Evolutionary conservation across 1,140 invertebrate genomes (phyloP).

Genomic region (Drosophila ambigua): DNA sequence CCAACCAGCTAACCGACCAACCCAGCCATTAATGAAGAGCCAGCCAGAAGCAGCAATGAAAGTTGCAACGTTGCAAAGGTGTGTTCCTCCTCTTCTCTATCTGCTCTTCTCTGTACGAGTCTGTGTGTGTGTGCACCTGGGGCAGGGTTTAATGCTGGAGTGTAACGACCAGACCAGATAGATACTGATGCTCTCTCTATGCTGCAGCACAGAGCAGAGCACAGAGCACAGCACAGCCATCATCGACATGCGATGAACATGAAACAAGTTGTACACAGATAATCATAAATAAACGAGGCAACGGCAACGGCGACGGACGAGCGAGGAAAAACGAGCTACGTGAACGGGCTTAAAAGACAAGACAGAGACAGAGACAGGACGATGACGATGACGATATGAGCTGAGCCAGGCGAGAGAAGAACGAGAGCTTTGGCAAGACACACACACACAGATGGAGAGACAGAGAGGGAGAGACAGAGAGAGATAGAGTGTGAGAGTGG

Average conservation of each 20-base stretch:
- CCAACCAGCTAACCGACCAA: conserved; percentile 58
- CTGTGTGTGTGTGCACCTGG: conserved; percentile 56
- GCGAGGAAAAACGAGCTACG: conserved; percentile 40
- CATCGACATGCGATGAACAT: conserved; percentile 81
- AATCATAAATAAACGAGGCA: conserved; percentile 81
- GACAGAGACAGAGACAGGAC: conserved; percentile 20
- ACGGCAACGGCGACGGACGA: conserved; percentile 31
- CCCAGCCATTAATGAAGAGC: conserved; percentile 68
- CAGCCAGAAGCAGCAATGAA: conserved; percentile 22
- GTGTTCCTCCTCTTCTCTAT: conserved; percentile 25
- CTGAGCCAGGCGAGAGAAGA: too few relatives aligned
- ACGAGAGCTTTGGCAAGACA: too few relatives aligned
- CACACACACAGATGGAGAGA: too few relatives aligned
- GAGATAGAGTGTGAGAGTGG: background rate
- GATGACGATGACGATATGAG: background rate
- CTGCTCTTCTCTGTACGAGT: conserved; percentile 13
- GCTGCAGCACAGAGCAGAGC: conserved; percentile 31
- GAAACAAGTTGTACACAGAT: conserved; percentile 82
- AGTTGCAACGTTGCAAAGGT: conserved; percentile 28
- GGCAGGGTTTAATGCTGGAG: conserved; percentile 71
- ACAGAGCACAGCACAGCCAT: conserved; percentile 55
- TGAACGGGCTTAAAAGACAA: conserved; percentile 39
- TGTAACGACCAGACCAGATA: conserved; percentile 67
- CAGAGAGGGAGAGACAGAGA: background rate
- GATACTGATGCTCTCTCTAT: conserved; percentile 62